Base-by-base conservation (phyloP, 2,888 invertebrate species). In the Drosophila barbarae region DNA sequence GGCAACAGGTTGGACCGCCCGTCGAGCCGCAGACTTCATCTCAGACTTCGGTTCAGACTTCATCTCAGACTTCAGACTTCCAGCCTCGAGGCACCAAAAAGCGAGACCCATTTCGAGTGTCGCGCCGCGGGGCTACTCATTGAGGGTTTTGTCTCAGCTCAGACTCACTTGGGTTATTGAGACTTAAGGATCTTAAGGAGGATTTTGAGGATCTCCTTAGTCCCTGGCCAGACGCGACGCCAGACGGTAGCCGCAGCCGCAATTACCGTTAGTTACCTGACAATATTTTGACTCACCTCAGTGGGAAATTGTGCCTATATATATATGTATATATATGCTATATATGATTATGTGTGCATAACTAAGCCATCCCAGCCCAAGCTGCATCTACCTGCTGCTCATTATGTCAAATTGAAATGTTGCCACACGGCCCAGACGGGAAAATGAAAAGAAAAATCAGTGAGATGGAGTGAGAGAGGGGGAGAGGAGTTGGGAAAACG, bases 111-210 rank as follows among this genome's bases (percentile, higher is more conserved):
- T 54, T 66, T 51, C 15, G 56, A 64, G 35, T 64, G 75, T 64
- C 74, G 69, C 77, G 65, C 79, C 59, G 49, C 84, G 82, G 84
- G 79, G 82, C 84, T 63, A 75, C 84, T 75, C 84, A 84, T 79
- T 77, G 81, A 76, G 66, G 67, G 68, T 63, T 76, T 46, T 18
- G 46, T 30, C 46, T 46, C 18, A 18, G 15, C 44, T 18, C 28
- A 2, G 77, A 69, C 58, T 70, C 67, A 23, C 28, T 42, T 50
- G 39, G 26, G 44, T 59, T 59, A 56, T 56, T 50, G 21, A 56
- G 36, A 53, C 38, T 5, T 42, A 34, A 30, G 36, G 59, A 26
- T 30, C 44, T 55, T 44, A 30, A 13, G 21, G 28, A 28, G 59
- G 41, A 57, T 36, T 21, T 44, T 23, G 9, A 38, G 36, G 32